These are phyloP conservation scores for Lamproptera curius DNA, from an alignment of 2,888 invertebrate species.

Conservation along the genomic window DNA sequence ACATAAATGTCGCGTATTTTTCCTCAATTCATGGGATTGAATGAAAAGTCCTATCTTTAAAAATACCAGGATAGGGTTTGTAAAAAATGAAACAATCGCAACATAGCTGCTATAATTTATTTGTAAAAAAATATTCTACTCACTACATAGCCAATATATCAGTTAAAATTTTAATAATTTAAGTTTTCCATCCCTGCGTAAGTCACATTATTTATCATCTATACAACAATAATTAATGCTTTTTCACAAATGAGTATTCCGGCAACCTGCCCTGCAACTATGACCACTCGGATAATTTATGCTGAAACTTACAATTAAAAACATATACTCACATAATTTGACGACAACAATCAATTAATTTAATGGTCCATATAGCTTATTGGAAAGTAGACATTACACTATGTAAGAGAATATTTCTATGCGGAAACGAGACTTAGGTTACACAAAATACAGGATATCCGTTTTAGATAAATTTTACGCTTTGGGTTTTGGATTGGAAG, in stretches of 20 bases:
- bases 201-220: constrained; percentile 78
- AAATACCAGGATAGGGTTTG: neutral
- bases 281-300: constrained; percentile 70
- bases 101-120: constrained; percentile 80
- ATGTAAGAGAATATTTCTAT: constrained; percentile 24
- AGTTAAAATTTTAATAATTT: constrained; percentile 79
- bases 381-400: constrained; percentile 48
- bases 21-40: too few relatives aligned
- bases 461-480: constrained; percentile 31
- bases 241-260: constrained; percentile 73
- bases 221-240: constrained; percentile 75
- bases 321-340: constrained; percentile 52
- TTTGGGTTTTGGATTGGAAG: constrained; percentile 22
- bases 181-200: constrained; percentile 79
- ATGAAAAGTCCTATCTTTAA: too few relatives aligned
- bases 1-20: too few relatives aligned
- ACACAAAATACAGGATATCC: constrained; percentile 26
- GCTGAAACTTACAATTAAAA: constrained; percentile 66
- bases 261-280: constrained; percentile 51
- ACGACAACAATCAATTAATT: constrained; percentile 57
- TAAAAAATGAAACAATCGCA: constrained; percentile 28
- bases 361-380: constrained; percentile 66
- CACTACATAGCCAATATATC: constrained; percentile 83
- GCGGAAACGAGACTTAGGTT: constrained; percentile 20
- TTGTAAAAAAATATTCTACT: constrained; percentile 85